Percentiles rank a stretch among this genome's conserved stretches.
Conservation (phyloP, 2,797 vertebrate genomes). For the Falco novaeseelandiae region DNA sequence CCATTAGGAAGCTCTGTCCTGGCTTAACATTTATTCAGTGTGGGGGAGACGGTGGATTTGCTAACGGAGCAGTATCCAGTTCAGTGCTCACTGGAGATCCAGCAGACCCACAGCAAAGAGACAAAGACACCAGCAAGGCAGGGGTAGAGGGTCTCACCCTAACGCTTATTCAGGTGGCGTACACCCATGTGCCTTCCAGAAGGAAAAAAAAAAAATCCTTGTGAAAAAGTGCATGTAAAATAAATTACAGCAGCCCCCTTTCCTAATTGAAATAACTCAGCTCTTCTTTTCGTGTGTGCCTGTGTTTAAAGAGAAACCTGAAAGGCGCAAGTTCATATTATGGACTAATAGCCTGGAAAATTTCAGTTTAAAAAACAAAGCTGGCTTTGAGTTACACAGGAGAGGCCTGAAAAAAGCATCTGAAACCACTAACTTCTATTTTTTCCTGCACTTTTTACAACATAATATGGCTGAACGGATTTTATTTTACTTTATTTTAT, state of each 20-base stretch:
- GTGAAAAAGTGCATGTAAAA: conserved; percentile 46
- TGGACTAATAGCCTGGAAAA: conserved; percentile 70
- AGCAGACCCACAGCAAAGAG: neutral
- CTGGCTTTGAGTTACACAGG: conserved; percentile 73
- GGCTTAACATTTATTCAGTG: neutral
- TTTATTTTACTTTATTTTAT: conserved; percentile 75
- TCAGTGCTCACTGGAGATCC: neutral
- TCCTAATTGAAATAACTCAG: conserved; percentile 58
- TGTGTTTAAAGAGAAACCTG: conserved; percentile 65
- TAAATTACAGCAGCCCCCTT: conserved; percentile 14
- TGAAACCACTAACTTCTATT: conserved; percentile 63
- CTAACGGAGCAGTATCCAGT: neutral
- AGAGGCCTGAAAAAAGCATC: conserved; percentile 44
- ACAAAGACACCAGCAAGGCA: neutral
- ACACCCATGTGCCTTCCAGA: neutral
- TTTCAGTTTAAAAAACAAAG: conserved; percentile 74
- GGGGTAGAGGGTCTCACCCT: neutral
- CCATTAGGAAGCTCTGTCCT: neutral
- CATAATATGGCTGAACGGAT: conserved; percentile 56
- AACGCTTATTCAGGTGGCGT: neutral
- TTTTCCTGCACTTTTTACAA: conserved; percentile 53
- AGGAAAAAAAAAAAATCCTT: neutral
- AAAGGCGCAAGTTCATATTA: conserved; percentile 68
- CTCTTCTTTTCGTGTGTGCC: conserved; percentile 47
- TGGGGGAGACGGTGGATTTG: neutral